These are phyloP conservation scores for Myotis planiceps DNA, from an alignment of 2,797 vertebrate species.

Conservation along the genomic window DNA sequence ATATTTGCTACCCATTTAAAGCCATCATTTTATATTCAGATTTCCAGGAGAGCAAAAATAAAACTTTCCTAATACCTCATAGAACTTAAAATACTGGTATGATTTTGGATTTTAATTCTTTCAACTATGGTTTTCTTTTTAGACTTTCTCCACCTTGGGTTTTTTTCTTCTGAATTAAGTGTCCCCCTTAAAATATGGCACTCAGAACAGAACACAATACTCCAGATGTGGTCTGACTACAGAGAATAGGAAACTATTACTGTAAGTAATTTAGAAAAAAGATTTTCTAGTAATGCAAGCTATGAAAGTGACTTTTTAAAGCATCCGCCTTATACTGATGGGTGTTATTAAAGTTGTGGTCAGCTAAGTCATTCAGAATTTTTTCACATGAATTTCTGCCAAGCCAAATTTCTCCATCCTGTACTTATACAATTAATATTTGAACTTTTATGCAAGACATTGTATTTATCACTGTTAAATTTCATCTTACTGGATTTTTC, in stretches of 20 bases:
- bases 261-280: slow-evolving; percentile 49
- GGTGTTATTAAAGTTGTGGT: slow-evolving; percentile 71
- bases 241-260: slow-evolving; percentile 30
- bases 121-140: slow-evolving; percentile 31
- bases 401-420: slow-evolving; percentile 57
- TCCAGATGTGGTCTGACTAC: slow-evolving; percentile 47
- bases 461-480: slow-evolving; percentile 64
- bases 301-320: slow-evolving; percentile 52
- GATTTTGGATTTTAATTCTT: slow-evolving; percentile 26
- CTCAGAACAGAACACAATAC: slow-evolving; percentile 47
- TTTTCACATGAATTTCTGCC: slow-evolving; percentile 61
- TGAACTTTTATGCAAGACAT: slow-evolving; percentile 63
- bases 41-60: not conserved
- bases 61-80: not conserved
- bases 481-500: slow-evolving; percentile 57
- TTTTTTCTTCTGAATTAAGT: slow-evolving; percentile 56
- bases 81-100: slow-evolving; percentile 26
- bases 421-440: slow-evolving; percentile 69
- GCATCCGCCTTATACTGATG: slow-evolving; percentile 51
- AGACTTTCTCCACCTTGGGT: not conserved
- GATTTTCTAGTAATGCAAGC: not conserved
- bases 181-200: slow-evolving; percentile 37
- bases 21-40: not conserved
- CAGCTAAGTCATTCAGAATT: slow-evolving; percentile 54
- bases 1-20: slow-evolving; percentile 47